Evolutionary conservation across 53 echinoderm and acorn worm genomes (phyloP), one percentile per base, ranked within the genome.

Genomic region (Mesocentrotus franciscanus): DNA sequence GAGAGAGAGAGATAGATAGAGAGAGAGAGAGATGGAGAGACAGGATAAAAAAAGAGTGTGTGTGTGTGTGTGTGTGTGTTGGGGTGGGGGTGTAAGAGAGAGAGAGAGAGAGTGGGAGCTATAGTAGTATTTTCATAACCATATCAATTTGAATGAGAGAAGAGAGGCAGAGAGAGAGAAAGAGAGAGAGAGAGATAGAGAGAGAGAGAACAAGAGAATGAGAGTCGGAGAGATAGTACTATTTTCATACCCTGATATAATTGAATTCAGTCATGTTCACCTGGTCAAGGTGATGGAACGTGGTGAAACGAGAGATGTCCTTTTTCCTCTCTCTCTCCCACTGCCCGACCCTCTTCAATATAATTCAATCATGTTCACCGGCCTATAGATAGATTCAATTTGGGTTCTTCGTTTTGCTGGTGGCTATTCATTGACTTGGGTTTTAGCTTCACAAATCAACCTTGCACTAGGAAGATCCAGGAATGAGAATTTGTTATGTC

Each of bases 221-320:
- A 92, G 71, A 71, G 68, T 36, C 55, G 34, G 26, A 92, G 56
- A 13, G 92, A 55, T 14, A 92, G 36, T 29, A 66, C 39, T 87
- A 87, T 87, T 87, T 91, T 66, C 35, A 1, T 91, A 36, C 68
- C 64, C 16, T 64, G 91, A 91, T 62, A 66, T 91, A 91, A 91
- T 91, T 91, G 91, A 91, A 91, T 91, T 87, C 34, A 5, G 91
- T 15, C 91, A 64, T 91, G 91, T 91, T 91, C 91, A 91, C 91
- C 91, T 91, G 91, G 91, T 66, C 91, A 91, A 91, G 91, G 66
- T 91, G 91, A 60, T 58, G 27, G 32, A n/a, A 90, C 14, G 60
- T 60, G 60, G 61, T 91, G 91, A 91, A 91, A 91, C 20, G 39
- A 91, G 66, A 91, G 61, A 61, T 91, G 91, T 91, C 91, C 91